A percentile compares a stretch with the other conserved stretches of the same genome.
Evolutionary conservation across 53 echinoderm and acorn worm genomes (phyloP).

Genomic region (Patiria pectinifera): DNA sequence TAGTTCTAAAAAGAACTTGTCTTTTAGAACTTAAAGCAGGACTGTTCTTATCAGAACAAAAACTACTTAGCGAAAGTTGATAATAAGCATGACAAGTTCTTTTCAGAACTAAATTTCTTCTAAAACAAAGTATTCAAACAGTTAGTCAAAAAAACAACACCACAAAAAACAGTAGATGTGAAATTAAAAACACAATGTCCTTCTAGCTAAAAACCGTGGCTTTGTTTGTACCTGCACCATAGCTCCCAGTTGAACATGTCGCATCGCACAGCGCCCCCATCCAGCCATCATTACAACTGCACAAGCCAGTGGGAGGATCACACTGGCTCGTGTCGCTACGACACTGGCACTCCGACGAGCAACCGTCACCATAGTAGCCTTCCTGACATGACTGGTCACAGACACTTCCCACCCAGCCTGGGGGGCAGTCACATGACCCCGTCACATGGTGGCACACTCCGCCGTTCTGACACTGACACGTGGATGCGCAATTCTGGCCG

Average conservation of each 20-base stretch:
- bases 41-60: no score
- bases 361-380: constrained; percentile 69
- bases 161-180: no score
- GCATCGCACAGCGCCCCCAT: constrained; percentile 70
- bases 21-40: no score
- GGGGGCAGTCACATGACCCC: constrained; percentile 62
- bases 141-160: no score
- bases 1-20: no score
- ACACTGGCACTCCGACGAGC: constrained; percentile 74
- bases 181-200: no score
- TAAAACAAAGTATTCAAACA: no score
- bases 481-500: constrained; percentile 59
- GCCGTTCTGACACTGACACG: constrained; percentile 68
- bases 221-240: constrained; percentile 65
- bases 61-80: no score
- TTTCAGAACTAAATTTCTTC: no score
- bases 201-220: no score
- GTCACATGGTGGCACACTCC: constrained; percentile 55
- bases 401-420: constrained; percentile 58
- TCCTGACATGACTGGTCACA: constrained; percentile 58
- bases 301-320: constrained; percentile 76
- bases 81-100: no score
- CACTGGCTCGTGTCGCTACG: constrained; percentile 70
- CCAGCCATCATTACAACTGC: constrained; percentile 81
- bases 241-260: constrained; percentile 67